Base-by-base conservation (phyloP, 2,113 vertebrate genomes). In the Cottus gobio region DNA sequence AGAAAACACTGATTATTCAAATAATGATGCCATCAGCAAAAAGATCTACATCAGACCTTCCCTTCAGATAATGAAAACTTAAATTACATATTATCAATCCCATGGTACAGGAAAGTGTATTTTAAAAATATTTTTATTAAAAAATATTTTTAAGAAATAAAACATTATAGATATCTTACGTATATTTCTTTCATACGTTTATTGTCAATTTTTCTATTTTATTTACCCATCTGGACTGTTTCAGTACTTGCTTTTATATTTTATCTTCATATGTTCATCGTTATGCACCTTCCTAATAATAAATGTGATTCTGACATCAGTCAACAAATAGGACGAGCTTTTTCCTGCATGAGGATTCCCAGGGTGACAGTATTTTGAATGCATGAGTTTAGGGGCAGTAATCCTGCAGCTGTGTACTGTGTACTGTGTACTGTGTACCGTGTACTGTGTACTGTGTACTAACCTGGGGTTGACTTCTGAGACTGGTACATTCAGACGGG, bases 401-500 rank as follows among this genome's bases (percentile, higher is more conserved):
- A 4, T 34, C 4, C 34, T 5, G n/a, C n/a, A n/a, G n/a, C n/a
- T n/a, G n/a, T n/a, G 36, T 37, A 5, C 36, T 37, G n/a, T n/a
- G n/a, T n/a, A n/a, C n/a, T n/a, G n/a, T n/a, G n/a, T n/a, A n/a
- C n/a, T n/a, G 34, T 31, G 30, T 31, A 31, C 34, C n/a, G 34
- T 31, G 30, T 31, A 31, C 34, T 34, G 34, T 34, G 34, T 34
- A 34, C 34, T 34, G 34, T 22, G 1, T 0, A 75, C 86, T 56
- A 24, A 97, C 97, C 97, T 93, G 72, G 97, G 97, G 87, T 98
- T 96, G 77, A 98, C 97, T 54, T 98, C 96, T 66, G 93, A 95
- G 61, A 97, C 89, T 0, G 97, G 97, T 44, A 98, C 95, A 75
- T 98, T 99, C 75, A 98, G 93, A 2, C 97, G 94, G 2, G 94